Evolutionary conservation across 2,797 vertebrate species (phyloP), one percentile per base, ranked within the genome.

Genomic region (Adelosebastes latens): DNA sequence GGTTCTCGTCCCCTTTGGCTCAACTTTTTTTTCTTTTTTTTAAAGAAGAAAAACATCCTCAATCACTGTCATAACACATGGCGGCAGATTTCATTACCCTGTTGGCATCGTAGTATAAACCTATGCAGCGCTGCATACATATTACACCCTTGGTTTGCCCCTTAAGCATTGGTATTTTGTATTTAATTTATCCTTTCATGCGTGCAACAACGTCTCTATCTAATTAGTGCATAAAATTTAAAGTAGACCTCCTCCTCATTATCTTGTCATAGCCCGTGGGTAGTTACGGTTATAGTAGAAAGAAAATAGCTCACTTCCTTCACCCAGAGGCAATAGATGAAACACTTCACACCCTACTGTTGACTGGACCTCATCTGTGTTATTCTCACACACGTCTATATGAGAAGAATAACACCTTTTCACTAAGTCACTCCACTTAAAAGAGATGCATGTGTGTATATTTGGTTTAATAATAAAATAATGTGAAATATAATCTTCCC

Each of bases 171-270:
- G 63, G 22, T 77, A 80, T 92, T 93, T 49, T 83, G 80, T 82
- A 79, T 77, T 90, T 88, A 76, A 90, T 94, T 87, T 85, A 67
- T 62, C 69, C 79, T 66, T 39, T 75, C 79, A 67, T 72, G 75
- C 62, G 4, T 83, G 78, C 53, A 80, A 22, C 55, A 68, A 29
- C n/a, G 18, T 84, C 77, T 86, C 76, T 36, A 72, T 84, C 80
- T 88, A 93, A 94, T 94, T 92, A 93, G 80, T 65, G 80, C 49
- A 62, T 77, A 73, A 87, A 63, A 80, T 92, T 88, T 89, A 86
- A 79, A 89, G 82, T 80, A 79, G 67, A 84, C 49, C 80, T 88
- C 77, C 77, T 82, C 74, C 85, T 91, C 86, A 85, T 93, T 90
- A 92, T 83, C 55, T 75, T 81, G 80, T 69, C 36, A 59, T 71